Base-by-base conservation (phyloP, 2,888 invertebrate genomes). In the Leucoptera coffeella region DNA sequence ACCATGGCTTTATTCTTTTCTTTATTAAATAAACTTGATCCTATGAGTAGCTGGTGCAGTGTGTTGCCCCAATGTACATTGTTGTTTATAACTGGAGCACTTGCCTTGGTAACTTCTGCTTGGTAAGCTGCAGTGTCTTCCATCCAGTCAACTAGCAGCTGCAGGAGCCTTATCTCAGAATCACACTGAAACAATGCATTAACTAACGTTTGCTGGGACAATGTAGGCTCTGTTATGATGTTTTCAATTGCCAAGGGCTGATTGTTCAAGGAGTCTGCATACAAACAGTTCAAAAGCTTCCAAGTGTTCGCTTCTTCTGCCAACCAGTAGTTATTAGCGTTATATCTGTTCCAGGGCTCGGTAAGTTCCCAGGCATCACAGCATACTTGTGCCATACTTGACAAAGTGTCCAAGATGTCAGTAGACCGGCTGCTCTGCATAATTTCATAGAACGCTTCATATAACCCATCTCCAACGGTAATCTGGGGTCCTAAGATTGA, bases 31-130 rank as follows among this genome's bases (percentile, higher is more conserved):
- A 72, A 42, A 41, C 64, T 69, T 8, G 50, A 43, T 5, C 71
- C 67, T 32, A 64, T 51, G 31, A 84, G 61, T 28, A 89, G 49
- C 40, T 86, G 82, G 53, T 89, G 87, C 12, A 93, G 64, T 2
- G 93, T 92, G 47, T 94, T 93, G 50, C 92, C 90, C 92, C 93
- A 93, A 15, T 87, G 86, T 23, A 89, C 77, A 27, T 86, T 82
- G 31, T 67, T 67, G n/a, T 51, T 50, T 21, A 62, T 58, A 0
- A 67, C 47, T 22, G 67, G 65, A 22, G 60, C 64, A 1, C 59
- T 45, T 2, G 64, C 61, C 29, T 60, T 55, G 6, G 64, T 64
- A 1, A 60, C 51, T 37, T 57, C 60, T 50, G 92, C 92, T 15
- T 87, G 83, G 46, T 85, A 90, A 43, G 86, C 82, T 11, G 89